These are phyloP conservation scores for Philopotamus ludificatus DNA, from an alignment of 1,140 invertebrate species.

Conservation along the genomic window DNA sequence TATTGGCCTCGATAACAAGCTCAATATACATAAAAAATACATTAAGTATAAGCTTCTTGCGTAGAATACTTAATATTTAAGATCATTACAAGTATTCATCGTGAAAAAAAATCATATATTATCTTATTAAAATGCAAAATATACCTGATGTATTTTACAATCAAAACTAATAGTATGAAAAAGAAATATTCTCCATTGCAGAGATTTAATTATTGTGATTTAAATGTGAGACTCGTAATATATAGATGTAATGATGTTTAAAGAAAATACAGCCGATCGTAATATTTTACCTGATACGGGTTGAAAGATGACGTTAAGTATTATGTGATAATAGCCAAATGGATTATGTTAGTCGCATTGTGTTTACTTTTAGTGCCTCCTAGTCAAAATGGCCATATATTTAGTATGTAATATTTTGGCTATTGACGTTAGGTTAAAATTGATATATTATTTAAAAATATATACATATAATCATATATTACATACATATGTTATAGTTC, in stretches of 20 bases:
- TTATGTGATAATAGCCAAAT: conserved; percentile 41
- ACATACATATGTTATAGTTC: conserved; percentile 26
- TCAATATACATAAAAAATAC: too few species aligned
- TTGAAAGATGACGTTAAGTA: neutral
- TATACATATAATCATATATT: conserved; percentile 26
- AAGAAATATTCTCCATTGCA: too few species aligned
- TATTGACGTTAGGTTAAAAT: conserved; percentile 39
- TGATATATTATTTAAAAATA: conserved; percentile 15
- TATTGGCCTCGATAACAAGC: too few species aligned
- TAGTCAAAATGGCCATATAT: conserved; percentile 40
- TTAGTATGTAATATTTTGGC: conserved; percentile 25
- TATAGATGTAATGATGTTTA: neutral
- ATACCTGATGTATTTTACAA: too few species aligned
- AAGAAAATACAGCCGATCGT: neutral
- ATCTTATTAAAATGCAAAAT: too few species aligned
- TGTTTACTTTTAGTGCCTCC: conserved; percentile 40
- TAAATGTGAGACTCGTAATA: neutral
- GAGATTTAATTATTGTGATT: too few species aligned
- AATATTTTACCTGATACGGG: neutral
- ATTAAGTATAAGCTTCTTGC: too few species aligned
- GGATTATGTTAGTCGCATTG: conserved; percentile 24
- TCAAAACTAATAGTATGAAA: too few species aligned
- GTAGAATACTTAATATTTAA: too few species aligned
- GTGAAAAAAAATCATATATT: too few species aligned
- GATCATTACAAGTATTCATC: too few species aligned